Evolutionary conservation across 1,140 invertebrate genomes (phyloP), one percentile per base, ranked within the genome.

Genomic region (Adoxophyes honmai): DNA sequence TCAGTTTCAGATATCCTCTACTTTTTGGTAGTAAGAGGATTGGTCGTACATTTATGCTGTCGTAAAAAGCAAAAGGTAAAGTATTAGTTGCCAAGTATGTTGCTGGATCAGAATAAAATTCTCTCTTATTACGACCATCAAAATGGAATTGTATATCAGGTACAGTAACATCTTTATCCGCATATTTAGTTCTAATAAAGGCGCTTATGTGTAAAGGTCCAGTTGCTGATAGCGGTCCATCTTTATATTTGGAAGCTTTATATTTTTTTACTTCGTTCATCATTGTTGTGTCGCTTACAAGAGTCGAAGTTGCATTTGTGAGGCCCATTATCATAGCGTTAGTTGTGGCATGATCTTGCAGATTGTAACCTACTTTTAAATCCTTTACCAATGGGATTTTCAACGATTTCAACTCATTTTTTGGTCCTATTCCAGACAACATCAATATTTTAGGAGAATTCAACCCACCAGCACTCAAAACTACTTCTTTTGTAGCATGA

Each of bases 371-470:
- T 51, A 91, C 94, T 64, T 83, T 90, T 2, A 92, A 77, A 73
- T 94, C 88, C 60, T 91, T 88, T n/a, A 93, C 78, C 0, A 93
- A 89, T 51, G 90, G 81, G 52, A 93, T 92, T 13, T 75, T 68
- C 72, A 88, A 88, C 86, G 77, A 90, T 89, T 73, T 60, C 16
- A 91, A 71, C 56, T 93, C 89, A 21, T 92, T 75, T 52, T 78
- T 88, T 35, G 94, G 93, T 2, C 94, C 94, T 14, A 95, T 86
- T 4, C 94, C 94, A 16, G 93, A 94, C 5, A 94, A 76, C 93
- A 94, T 93, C 1, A 95, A 79, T 11, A 96, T 74, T 78, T 94
- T 93, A 1, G 94, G 93, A 33, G 93, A 92, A 75, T 94, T 94
- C 34, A 95, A 82, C 2, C 93, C 74, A 8, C 94, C 94, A 35